Evolutionary conservation across 2,113 vertebrate species (phyloP).

Genomic region (Mugil cephalus): DNA sequence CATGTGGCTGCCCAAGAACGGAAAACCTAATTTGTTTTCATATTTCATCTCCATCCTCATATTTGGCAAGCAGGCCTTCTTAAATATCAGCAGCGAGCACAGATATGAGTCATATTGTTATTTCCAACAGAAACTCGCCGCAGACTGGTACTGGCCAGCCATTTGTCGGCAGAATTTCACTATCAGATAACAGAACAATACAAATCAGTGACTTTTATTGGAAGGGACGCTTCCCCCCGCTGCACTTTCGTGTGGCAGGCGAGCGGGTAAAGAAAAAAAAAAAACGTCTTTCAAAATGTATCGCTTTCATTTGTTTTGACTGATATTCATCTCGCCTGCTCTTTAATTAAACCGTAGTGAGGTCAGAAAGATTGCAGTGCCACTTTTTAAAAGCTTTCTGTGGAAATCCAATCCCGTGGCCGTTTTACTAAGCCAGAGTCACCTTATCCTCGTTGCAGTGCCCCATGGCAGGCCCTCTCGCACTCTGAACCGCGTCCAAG

Average conservation of each 20-base stretch:
- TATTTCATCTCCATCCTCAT: conserved; percentile 34
- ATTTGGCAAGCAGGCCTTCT: conserved; percentile 25
- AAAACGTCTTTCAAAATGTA: conserved; percentile 36
- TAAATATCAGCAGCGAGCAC: conserved; percentile 18
- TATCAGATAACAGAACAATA: conserved; percentile 71
- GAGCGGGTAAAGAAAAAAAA: neutral
- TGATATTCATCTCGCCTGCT: conserved; percentile 35
- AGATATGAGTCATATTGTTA: conserved; percentile 41
- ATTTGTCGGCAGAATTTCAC: conserved; percentile 36
- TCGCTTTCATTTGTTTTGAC: conserved; percentile 63
- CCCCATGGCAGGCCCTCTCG: conserved; percentile 51
- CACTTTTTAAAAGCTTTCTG: conserved; percentile 65
- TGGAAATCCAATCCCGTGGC: conserved; percentile 62
- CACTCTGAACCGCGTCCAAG: conserved; percentile 70
- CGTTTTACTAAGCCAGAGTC: conserved; percentile 48
- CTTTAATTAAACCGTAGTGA: conserved; percentile 70
- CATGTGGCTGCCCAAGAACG: conserved; percentile 1
- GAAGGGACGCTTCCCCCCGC: conserved; percentile 39
- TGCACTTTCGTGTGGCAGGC: conserved; percentile 16
- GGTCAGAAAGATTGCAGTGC: conserved; percentile 48
- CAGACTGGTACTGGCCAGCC: conserved; percentile 21
- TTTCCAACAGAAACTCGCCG: conserved; percentile 26
- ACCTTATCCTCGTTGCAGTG: conserved; percentile 47
- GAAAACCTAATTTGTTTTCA: conserved; percentile 34
- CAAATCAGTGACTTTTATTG: conserved; percentile 59